Percentiles rank a stretch among this genome's conserved stretches.
phyloP scores from a whole-genome alignment of 35 echinoderm and acorn worm genomes.

The Apostichopus japonicus region DNA sequence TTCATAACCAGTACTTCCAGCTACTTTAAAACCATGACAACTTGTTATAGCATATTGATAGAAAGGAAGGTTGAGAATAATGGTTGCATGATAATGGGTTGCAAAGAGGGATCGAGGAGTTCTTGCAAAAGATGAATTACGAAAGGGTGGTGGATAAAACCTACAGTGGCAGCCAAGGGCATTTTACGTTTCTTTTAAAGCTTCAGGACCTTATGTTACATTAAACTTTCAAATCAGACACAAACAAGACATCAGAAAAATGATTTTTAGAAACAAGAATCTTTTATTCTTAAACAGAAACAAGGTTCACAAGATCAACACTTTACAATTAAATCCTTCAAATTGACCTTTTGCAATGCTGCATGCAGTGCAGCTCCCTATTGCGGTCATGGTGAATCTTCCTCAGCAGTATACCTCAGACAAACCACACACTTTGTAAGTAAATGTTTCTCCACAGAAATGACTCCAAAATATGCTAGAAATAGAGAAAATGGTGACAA shows the following conservation, averaged over 20 bases:
- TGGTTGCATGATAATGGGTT: too few species aligned
- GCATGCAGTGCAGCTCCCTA: background rate
- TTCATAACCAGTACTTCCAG: too few species aligned
- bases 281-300: conserved; percentile 55
- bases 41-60: too few species aligned
- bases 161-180: too few species aligned
- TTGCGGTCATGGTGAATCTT: too few species aligned
- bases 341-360: conserved; percentile 26
- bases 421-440: background rate
- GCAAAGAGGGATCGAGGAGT: too few species aligned
- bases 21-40: too few species aligned
- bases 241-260: background rate
- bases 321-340: conserved; percentile 5
- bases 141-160: too few species aligned
- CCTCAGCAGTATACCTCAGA: background rate
- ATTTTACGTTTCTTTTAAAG: too few species aligned
- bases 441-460: background rate
- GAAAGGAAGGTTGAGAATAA: too few species aligned
- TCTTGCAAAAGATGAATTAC: too few species aligned
- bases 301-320: conserved; percentile 44
- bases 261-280: conserved; percentile 41
- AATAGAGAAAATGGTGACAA: background rate
- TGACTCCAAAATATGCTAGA: background rate
- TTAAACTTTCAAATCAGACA: background rate
- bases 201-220: too few species aligned